phyloP scores from a whole-genome alignment of 2,113 vertebrate species.

The Felis catus region F.catus_Fca126_mat1.0 CM031423.1:93665001-93665500 shows the following conservation, averaged over 20 bases:
- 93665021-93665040: background rate
- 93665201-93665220: no score
- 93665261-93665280: background rate
- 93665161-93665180: background rate
- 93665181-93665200: no score
- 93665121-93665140: background rate
- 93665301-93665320: background rate
- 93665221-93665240: background rate
- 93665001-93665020: background rate
- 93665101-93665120: background rate
- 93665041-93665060: background rate
- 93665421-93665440: no score
- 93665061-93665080: background rate
- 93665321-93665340: background rate
- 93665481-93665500: background rate
- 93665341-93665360: accelerated
- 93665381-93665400: background rate
- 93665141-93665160: background rate
- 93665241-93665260: background rate
- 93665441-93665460: background rate
- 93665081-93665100: background rate
- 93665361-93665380: no score
- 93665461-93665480: accelerated
- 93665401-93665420: background rate
- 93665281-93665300: background rate